Evolutionary conservation across 2,113 vertebrate species (phyloP).

Genomic region (Thymallus thymallus): DNA sequence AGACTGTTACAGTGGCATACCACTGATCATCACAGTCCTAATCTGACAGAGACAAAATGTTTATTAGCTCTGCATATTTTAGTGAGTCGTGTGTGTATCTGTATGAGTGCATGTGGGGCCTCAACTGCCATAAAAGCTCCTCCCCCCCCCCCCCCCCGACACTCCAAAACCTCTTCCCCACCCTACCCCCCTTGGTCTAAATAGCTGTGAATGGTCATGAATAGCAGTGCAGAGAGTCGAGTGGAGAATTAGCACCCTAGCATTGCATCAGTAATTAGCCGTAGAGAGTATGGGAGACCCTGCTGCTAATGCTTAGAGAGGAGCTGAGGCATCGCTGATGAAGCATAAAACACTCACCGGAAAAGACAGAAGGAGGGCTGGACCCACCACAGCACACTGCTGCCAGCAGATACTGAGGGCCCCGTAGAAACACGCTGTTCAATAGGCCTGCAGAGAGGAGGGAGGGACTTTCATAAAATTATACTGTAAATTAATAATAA

Average conservation of each 20-base stretch:
- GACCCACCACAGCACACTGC: constrained; percentile 85
- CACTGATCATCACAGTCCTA: constrained; percentile 55
- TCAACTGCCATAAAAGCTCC: constrained; percentile 56
- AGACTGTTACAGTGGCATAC: neutral
- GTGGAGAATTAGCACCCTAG: constrained; percentile 87
- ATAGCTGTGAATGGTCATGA: constrained; percentile 77
- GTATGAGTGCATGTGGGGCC: constrained; percentile 35
- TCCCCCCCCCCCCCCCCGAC: constrained; percentile 34
- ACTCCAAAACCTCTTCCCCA: no score
- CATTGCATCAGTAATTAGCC: constrained; percentile 92
- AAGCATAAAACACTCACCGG: constrained; percentile 96
- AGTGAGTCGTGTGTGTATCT: constrained; percentile 18
- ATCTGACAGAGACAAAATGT: constrained; percentile 63
- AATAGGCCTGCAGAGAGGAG: constrained; percentile 72
- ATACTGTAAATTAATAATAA: no score
- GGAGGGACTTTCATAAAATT: no score
- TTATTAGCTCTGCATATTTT: constrained; percentile 54
- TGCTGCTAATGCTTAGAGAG: constrained; percentile 84
- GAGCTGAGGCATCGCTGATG: constrained; percentile 91
- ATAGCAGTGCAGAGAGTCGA: constrained; percentile 86
- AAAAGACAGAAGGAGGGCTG: constrained; percentile 86
- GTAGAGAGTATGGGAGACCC: constrained; percentile 87
- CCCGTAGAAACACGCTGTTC: constrained; percentile 81
- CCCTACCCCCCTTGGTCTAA: constrained; percentile 22
- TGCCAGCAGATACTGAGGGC: constrained; percentile 78